Evolutionary conservation across 2,888 invertebrate genomes (phyloP), one percentile per base, ranked within the genome.

Genomic region (Agrotis clavis): DNA sequence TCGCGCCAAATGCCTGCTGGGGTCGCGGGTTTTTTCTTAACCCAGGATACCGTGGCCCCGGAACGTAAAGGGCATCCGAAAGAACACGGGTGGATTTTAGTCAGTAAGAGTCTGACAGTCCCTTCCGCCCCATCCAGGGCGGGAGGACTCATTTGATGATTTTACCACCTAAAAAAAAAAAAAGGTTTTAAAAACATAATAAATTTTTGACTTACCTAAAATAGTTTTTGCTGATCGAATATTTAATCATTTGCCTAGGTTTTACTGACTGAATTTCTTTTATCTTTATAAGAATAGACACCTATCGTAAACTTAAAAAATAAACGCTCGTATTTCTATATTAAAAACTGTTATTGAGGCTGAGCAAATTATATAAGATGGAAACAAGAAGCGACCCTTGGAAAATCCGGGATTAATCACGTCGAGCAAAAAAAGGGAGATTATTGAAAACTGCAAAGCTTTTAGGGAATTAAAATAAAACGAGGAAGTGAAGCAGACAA

Each of bases 391-490:
- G 14, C 35, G 16, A 50, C 56, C 68, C 56, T 63, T 35, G 19
- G 51, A 53, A 66, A 81, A 72, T 59, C 60, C 60, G 13, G 73
- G 66, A 82, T 82, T 80, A 78, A 78, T 78, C 66, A 72, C 30
- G 61, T 53, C 72, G 60, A 35, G 62, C 67, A 68, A 79, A 82
- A 79, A 79, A 71, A 60, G 30, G 48, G 61, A 63, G 78, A 67
- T 81, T 79, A 81, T 80, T 78, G 79, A 82, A 73, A 82, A 80
- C 68, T 82, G 79, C 79, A 82, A 73, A 66, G 82, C 82, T 79
- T 81, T 79, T 79, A 79, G 51, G 41, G 53, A 71, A 79, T 79
- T 79, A 81, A 81, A 81, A 81, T 81, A 57, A 73, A 69, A 68
- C 54, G 56, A 47, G 57, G 71, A 79, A 82, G 54, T 65, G 65